Evolutionary conservation across 2,888 invertebrate genomes (phyloP).

Genomic region (Amiota minor): DNA sequence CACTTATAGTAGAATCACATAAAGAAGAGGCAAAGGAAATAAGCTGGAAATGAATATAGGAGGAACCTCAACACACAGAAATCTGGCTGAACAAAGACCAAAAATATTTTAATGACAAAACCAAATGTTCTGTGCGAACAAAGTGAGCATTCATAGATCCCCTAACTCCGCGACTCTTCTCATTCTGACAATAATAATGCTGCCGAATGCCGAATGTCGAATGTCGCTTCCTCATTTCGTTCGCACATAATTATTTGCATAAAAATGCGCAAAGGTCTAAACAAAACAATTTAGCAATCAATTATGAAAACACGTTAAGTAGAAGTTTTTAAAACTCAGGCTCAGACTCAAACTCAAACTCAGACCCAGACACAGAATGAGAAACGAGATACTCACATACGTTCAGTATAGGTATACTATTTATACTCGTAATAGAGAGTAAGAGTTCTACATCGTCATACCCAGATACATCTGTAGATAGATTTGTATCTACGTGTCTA

Average conservation of each 20-base stretch:
- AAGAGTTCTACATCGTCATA: too few species aligned
- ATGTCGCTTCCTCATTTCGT: slow-evolving; percentile 52
- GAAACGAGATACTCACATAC: too few species aligned
- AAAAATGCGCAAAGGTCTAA: slow-evolving; percentile 66
- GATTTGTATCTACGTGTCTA: too few species aligned
- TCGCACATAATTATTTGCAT: slow-evolving; percentile 64
- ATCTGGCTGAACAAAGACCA: slow-evolving; percentile 59
- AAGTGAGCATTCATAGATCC: slow-evolving; percentile 46
- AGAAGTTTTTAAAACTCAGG: slow-evolving; percentile 46
- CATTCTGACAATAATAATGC: neutral
- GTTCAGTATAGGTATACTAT: too few species aligned
- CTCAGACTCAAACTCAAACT: too few species aligned
- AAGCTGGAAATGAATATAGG: neutral
- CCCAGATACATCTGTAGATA: too few species aligned
- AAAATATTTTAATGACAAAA: slow-evolving; percentile 63
- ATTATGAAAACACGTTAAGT: slow-evolving; percentile 67
- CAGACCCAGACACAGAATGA: too few species aligned
- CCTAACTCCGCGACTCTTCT: neutral
- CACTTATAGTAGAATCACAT: neutral
- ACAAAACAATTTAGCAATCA: slow-evolving; percentile 68
- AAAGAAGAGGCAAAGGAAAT: neutral
- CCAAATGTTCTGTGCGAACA: slow-evolving; percentile 57
- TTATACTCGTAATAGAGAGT: too few species aligned
- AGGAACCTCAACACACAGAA: slow-evolving; percentile 36
- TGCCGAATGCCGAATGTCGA: neutral